Evolutionary conservation across 2,113 vertebrate genomes (phyloP).

Genomic region (Rana temporaria): DNA sequence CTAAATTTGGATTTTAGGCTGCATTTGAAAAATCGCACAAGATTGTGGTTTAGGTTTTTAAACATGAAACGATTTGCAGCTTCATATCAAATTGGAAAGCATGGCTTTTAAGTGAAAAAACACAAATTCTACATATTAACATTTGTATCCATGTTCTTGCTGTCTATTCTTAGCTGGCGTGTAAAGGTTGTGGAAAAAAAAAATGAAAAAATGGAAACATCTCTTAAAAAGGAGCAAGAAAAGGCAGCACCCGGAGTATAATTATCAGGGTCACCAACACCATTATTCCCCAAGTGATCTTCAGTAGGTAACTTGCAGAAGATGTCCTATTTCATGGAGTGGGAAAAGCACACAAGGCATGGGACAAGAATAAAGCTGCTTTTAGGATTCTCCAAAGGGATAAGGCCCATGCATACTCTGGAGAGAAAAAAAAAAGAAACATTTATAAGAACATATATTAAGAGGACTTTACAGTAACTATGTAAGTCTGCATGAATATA

Average conservation of each 20-base stretch:
- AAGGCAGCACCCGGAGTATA: slow-evolving; percentile 26
- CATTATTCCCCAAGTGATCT: background rate
- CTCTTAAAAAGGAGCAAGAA: slow-evolving; percentile 27
- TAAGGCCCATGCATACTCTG: slow-evolving; percentile 52
- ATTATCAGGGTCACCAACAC: slow-evolving; percentile 6
- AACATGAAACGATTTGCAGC: background rate
- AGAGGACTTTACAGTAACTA: too few species aligned
- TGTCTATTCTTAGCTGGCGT: background rate
- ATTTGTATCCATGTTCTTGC: background rate
- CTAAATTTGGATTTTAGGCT: background rate
- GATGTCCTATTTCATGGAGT: slow-evolving; percentile 24
- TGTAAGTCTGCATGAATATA: too few species aligned
- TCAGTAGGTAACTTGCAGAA: slow-evolving; percentile 17
- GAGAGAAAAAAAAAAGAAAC: background rate
- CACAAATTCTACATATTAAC: background rate
- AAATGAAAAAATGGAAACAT: too few species aligned
- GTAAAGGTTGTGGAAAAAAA: background rate
- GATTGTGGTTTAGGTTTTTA: background rate
- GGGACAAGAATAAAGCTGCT: slow-evolving; percentile 26
- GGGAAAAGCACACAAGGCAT: slow-evolving; percentile 30
- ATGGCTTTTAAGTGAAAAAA: background rate
- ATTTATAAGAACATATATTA: too few species aligned
- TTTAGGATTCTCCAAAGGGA: slow-evolving; percentile 52
- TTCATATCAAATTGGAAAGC: background rate
- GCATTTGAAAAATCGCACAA: background rate